Evolutionary conservation across 2,888 invertebrate genomes (phyloP).

Genomic region (Autographa pulchrina): DNA sequence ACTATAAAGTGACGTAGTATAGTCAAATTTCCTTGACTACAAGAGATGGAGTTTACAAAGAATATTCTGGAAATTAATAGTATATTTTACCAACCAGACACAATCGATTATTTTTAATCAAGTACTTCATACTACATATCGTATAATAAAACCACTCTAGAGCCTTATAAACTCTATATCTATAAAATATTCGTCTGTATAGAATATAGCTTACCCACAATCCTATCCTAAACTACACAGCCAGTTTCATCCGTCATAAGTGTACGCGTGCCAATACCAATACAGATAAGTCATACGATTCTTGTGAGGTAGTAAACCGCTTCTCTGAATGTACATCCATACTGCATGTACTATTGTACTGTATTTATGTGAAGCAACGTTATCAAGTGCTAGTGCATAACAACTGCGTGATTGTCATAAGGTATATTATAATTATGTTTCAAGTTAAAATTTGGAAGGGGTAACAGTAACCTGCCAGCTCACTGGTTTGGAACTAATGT

Average conservation of each 20-base stretch:
- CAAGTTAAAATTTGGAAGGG: slow-evolving; percentile 17
- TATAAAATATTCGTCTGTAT: neutral
- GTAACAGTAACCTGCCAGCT: slow-evolving; percentile 15
- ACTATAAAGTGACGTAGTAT: too few relatives aligned
- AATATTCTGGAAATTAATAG: too few relatives aligned
- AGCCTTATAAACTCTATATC: neutral
- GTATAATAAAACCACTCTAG: too few relatives aligned
- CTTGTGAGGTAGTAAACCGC: neutral
- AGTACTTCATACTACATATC: too few relatives aligned
- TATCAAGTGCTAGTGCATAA: neutral
- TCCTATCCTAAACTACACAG: neutral
- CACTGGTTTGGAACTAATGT: slow-evolving; percentile 28
- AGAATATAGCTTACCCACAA: neutral
- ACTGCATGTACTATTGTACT: neutral
- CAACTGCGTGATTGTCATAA: neutral
- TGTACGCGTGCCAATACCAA: slow-evolving; percentile 40
- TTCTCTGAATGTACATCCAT: neutral
- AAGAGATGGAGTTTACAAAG: too few relatives aligned
- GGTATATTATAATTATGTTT: too few relatives aligned
- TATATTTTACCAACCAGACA: too few relatives aligned
- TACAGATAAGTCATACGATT: slow-evolving; percentile 29
- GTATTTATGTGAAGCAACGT: neutral
- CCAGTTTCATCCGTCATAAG: slow-evolving; percentile 14
- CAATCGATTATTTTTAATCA: too few relatives aligned
- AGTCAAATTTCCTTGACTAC: too few relatives aligned